These are phyloP conservation scores for Uloborus plumipes DNA, from an alignment of 2,888 invertebrate species.

Conservation along the genomic window DNA sequence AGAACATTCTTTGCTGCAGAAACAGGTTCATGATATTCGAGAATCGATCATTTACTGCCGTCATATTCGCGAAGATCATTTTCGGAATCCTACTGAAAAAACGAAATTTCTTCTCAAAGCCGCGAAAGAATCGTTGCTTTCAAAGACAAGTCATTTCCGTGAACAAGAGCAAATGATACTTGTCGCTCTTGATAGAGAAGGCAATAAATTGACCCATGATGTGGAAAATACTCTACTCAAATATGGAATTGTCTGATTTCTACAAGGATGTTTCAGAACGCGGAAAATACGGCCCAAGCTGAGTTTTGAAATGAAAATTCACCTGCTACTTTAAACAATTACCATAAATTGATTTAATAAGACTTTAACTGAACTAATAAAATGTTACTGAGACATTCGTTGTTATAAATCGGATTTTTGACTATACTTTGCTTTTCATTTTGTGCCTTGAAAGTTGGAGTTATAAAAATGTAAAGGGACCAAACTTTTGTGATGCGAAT, in stretches of 20 bases:
- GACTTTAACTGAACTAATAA: too few relatives aligned
- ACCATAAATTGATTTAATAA: too few relatives aligned
- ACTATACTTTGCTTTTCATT: too few relatives aligned
- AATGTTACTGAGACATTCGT: too few relatives aligned
- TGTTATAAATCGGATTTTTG: too few relatives aligned
- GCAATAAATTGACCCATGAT: slow-evolving; percentile 18
- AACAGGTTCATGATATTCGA: slow-evolving; percentile 25
- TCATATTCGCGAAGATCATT: background rate
- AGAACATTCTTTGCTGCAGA: slow-evolving; percentile 14
- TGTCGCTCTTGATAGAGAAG: slow-evolving; percentile 17
- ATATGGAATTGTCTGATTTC: background rate
- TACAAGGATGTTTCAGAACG: too few relatives aligned
- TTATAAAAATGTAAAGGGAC: too few relatives aligned
- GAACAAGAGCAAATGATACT: slow-evolving; percentile 37
- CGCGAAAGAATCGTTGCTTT: slow-evolving; percentile 9
- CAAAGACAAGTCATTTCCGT: slow-evolving; percentile 12
- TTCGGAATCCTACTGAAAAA: background rate
- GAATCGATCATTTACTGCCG: slow-evolving; percentile 19
- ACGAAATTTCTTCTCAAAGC: slow-evolving; percentile 19
- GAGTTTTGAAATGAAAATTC: too few relatives aligned
- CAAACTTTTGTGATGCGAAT: too few relatives aligned
- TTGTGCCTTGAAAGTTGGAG: too few relatives aligned
- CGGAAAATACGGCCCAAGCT: too few relatives aligned
- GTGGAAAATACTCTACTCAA: slow-evolving; percentile 33
- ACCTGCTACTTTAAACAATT: too few relatives aligned